A percentile compares a stretch with the other conserved stretches of the same genome.
These are phyloP conservation scores for Sycobia sp. DNA, from an alignment of 1,140 invertebrate species.

Conservation along the genomic window DNA sequence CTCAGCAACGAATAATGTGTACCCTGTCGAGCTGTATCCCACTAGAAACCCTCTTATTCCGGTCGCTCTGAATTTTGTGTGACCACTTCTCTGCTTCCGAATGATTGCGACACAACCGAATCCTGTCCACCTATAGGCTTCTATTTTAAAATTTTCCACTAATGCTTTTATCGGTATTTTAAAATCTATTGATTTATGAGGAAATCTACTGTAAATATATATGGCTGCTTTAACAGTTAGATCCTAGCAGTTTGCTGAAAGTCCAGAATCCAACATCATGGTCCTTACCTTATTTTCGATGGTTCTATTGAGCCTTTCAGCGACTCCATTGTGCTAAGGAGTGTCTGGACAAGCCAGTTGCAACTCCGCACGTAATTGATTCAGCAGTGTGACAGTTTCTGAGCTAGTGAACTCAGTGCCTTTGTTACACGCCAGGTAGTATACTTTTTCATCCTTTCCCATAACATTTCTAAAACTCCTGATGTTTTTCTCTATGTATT, in stretches of 20 bases:
- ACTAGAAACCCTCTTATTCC: conserved; percentile 11
- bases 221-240: conserved; percentile 44
- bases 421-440: conserved; percentile 10
- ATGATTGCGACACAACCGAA: too few species aligned
- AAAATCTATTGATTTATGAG: conserved; percentile 10
- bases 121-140: conserved; percentile 12
- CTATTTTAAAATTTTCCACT: too few species aligned
- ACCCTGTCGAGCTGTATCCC: conserved; percentile 11
- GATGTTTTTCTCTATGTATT: too few species aligned
- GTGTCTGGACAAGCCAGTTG: too few species aligned
- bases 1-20: neutral
- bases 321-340: conserved; percentile 31
- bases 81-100: neutral
- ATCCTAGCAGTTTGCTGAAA: conserved; percentile 46
- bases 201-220: conserved; percentile 42
- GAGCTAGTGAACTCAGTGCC: too few species aligned
- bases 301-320: conserved; percentile 35
- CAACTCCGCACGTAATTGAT: neutral
- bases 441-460: too few species aligned
- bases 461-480: too few species aligned
- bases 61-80: conserved; percentile 5
- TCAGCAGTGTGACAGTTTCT: neutral
- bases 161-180: conserved; percentile 2
- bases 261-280: conserved; percentile 45
- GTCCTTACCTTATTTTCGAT: too few species aligned